These are phyloP conservation scores for Eubasilissa splendida DNA, from an alignment of 2,888 invertebrate genomes.

Conservation along the genomic window DNA sequence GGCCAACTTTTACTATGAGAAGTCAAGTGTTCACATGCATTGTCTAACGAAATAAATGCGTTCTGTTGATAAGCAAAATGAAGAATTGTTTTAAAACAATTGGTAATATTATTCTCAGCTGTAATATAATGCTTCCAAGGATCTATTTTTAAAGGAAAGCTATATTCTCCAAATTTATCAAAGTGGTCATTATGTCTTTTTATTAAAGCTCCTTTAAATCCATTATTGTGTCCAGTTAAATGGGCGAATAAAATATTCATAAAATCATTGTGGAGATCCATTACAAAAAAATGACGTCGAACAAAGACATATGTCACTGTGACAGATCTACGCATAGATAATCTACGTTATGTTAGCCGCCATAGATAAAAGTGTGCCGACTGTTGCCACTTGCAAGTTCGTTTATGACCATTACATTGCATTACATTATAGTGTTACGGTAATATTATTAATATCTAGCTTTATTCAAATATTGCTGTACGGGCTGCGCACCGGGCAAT, in stretches of 20 bases:
- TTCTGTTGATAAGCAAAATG: slow-evolving; percentile 33
- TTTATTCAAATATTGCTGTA: too few relatives aligned
- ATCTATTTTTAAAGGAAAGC: slow-evolving; percentile 73
- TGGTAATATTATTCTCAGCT: slow-evolving; percentile 48
- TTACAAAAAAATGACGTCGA: not conserved
- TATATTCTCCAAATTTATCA: slow-evolving; percentile 75
- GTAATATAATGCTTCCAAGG: slow-evolving; percentile 72
- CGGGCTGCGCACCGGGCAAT: too few relatives aligned
- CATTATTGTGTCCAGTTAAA: slow-evolving; percentile 54
- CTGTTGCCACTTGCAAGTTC: too few relatives aligned
- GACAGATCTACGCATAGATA: not conserved
- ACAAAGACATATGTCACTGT: not conserved
- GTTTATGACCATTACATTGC: too few relatives aligned
- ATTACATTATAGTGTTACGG: too few relatives aligned
- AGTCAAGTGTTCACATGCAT: slow-evolving; percentile 64
- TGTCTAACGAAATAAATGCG: slow-evolving; percentile 48
- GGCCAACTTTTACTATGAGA: slow-evolving; percentile 69
- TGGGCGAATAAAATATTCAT: slow-evolving; percentile 51
- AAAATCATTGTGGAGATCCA: slow-evolving; percentile 28
- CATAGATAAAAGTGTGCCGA: too few relatives aligned
- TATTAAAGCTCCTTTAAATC: slow-evolving; percentile 63
- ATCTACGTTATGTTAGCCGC: not conserved
- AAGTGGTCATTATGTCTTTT: slow-evolving; percentile 76
- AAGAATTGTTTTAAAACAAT: slow-evolving; percentile 59
- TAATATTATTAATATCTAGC: too few relatives aligned